Evolutionary conservation across 2,797 vertebrate genomes (phyloP).

Genomic region (Chaetophractus vellerosus): DNA sequence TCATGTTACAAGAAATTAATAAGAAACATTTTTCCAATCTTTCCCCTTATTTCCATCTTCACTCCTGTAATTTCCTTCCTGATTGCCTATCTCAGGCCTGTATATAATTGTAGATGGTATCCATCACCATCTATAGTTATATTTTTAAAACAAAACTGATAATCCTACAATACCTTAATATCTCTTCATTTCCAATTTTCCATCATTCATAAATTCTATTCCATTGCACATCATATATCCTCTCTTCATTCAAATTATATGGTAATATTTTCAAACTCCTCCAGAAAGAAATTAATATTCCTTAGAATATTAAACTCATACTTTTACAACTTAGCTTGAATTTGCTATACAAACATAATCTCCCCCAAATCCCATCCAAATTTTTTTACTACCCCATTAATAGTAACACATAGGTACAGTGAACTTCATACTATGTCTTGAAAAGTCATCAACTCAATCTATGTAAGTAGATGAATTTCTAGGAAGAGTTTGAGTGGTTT

Average conservation of each 20-base stretch:
- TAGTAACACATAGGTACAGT: not conserved
- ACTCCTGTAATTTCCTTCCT: not conserved
- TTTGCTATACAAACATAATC: not conserved
- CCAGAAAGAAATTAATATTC: slow-evolving; percentile 3
- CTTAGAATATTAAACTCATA: not conserved
- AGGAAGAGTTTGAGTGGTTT: not conserved
- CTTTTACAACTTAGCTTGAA: not conserved
- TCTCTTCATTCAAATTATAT: not conserved
- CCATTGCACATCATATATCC: not conserved
- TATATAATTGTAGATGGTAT: not conserved
- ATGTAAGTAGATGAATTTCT: not conserved
- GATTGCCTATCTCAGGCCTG: not conserved
- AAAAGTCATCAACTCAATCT: not conserved
- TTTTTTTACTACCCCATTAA: not conserved
- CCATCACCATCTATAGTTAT: not conserved
- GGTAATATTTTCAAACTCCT: not conserved
- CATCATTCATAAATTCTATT: not conserved
- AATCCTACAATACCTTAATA: not conserved
- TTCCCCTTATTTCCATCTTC: not conserved
- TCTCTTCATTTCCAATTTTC: not conserved
- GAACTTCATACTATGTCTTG: not conserved
- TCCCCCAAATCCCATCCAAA: not conserved
- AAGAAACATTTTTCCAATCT: not conserved
- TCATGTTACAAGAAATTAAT: not conserved
- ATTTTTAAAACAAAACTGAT: not conserved